A percentile compares a stretch with the other conserved stretches of the same genome.
phyloP scores from a whole-genome alignment of 2,113 vertebrate genomes.

The Neolamprologus sp. region DNA sequence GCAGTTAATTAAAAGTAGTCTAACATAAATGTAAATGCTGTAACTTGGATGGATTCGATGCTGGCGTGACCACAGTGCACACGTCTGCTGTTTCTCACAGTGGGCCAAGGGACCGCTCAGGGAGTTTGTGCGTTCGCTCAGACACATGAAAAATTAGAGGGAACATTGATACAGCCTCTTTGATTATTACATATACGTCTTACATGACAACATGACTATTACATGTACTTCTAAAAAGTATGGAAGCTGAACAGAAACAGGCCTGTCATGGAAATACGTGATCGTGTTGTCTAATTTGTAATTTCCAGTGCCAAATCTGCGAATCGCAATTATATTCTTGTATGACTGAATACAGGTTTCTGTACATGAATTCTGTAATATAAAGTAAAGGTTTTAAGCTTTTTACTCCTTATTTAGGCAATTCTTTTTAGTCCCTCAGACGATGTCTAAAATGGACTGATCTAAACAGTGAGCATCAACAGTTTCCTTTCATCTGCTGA shows the following conservation, averaged over 20 bases:
- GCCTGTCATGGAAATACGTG: background rate
- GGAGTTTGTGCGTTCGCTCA: fast-evolving
- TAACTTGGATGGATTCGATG: too few species aligned
- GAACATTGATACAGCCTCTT: background rate
- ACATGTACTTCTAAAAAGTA: background rate
- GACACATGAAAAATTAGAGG: too few species aligned
- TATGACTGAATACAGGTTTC: background rate
- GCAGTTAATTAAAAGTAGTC: too few species aligned
- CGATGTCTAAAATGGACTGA: background rate
- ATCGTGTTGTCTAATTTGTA: background rate
- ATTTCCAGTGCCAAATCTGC: background rate
- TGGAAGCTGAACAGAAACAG: background rate
- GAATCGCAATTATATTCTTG: background rate
- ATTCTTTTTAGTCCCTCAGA: background rate
- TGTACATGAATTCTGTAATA: background rate
- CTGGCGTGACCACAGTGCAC: too few species aligned
- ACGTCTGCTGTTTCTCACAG: too few species aligned
- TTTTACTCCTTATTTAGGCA: background rate
- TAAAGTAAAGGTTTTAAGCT: background rate
- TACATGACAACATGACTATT: background rate
- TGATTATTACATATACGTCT: background rate
- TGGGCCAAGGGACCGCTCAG: fast-evolving
- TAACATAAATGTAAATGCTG: too few species aligned
- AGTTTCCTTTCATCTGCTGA: background rate
- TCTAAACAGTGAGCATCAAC: background rate